Evolutionary conservation across 2,113 vertebrate species (phyloP).

Genomic region (Acrocephalus kingi): DNA sequence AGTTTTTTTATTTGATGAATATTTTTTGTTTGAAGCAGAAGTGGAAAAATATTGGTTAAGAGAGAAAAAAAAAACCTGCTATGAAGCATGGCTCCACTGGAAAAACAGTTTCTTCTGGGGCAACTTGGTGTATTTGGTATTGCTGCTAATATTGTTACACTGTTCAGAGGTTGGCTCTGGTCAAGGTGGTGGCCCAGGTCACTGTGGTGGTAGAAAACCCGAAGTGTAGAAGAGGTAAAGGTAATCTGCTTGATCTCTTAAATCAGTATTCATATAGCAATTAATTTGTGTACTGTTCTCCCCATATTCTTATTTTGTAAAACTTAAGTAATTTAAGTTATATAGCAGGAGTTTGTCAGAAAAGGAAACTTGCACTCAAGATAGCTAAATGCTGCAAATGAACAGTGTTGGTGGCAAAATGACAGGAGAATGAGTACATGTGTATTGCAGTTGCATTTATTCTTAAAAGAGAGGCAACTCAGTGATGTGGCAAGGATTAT

Average conservation of each 20-base stretch:
- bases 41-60: background rate
- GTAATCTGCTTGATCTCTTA: background rate
- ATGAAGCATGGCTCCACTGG: background rate
- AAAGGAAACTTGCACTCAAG: background rate
- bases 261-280: accelerated
- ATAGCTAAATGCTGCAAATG: background rate
- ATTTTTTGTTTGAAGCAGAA: background rate
- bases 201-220: background rate
- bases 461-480: background rate
- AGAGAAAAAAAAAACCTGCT: background rate
- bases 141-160: background rate
- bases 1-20: background rate
- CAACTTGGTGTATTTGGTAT: background rate
- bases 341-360: background rate
- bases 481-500: background rate
- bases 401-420: background rate
- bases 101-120: background rate
- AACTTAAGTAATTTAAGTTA: background rate
- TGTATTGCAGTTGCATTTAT: background rate
- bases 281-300: background rate
- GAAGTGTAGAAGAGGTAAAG: background rate
- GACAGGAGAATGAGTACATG: background rate
- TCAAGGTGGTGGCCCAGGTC: background rate
- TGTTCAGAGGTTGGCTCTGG: background rate
- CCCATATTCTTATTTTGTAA: background rate